Conservation (phyloP, 2,797 vertebrate genomes). For the Prunella strophiata region DNA sequence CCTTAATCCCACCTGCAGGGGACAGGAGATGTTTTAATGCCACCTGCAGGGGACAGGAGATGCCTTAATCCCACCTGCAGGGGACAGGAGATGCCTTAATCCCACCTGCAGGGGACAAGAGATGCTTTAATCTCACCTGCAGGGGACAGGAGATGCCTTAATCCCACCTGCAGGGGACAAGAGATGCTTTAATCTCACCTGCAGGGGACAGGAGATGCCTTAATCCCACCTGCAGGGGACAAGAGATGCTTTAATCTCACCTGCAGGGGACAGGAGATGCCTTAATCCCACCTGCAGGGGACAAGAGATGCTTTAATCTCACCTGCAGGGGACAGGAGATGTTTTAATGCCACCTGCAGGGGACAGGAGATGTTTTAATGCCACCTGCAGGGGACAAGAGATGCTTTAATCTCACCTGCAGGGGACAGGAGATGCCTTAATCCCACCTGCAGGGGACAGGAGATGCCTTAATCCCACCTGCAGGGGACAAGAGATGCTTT, state of each 20-base stretch:
- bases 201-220: accelerated
- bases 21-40: accelerated
- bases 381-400: accelerated
- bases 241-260: accelerated
- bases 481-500: not conserved
- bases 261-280: no score
- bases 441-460: not conserved
- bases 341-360: no score
- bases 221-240: accelerated
- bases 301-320: not conserved
- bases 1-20: accelerated
- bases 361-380: accelerated
- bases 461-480: conserved; percentile 79
- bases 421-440: accelerated
- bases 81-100: accelerated
- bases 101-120: conserved; percentile 80
- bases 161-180: no score
- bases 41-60: accelerated
- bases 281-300: conserved; percentile 80
- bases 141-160: no score
- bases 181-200: accelerated
- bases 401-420: accelerated
- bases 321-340: no score
- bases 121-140: not conserved
- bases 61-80: not conserved